Conservation (phyloP, 2,113 vertebrate genomes). For the Jacana jacana region DNA sequence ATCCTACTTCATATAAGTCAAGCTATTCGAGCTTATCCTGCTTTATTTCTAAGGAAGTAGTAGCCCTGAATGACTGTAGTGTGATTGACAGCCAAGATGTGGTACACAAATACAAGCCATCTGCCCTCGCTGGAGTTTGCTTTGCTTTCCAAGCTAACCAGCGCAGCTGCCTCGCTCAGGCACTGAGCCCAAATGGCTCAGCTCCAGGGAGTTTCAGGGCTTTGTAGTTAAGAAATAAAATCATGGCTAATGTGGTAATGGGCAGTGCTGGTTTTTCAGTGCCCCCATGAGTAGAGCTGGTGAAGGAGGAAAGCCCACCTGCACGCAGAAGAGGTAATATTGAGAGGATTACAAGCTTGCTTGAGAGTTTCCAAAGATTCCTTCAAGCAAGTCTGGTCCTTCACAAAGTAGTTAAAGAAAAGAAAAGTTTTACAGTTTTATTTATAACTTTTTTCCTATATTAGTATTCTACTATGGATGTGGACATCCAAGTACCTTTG, state of each 20-base stretch:
- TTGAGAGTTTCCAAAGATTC: neutral
- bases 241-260: accelerated
- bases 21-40: neutral
- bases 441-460: neutral
- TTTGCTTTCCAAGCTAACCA: neutral
- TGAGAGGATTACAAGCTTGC: neutral
- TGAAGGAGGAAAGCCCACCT: too few species aligned
- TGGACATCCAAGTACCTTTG: neutral
- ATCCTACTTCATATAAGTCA: neutral
- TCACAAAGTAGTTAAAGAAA: neutral
- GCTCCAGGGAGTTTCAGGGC: neutral
- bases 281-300: neutral
- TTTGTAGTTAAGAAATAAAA: neutral
- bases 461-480: neutral
- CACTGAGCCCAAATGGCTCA: neutral
- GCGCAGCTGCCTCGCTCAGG: neutral
- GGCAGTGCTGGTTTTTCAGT: neutral
- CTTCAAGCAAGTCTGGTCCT: neutral
- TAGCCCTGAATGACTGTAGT: neutral
- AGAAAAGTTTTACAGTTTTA: neutral
- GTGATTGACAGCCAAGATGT: neutral
- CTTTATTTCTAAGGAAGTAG: neutral
- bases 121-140: neutral
- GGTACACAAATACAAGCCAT: neutral
- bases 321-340: neutral